Conservation (phyloP, 1,140 invertebrate species). For the Littorina saxatilis region DNA sequence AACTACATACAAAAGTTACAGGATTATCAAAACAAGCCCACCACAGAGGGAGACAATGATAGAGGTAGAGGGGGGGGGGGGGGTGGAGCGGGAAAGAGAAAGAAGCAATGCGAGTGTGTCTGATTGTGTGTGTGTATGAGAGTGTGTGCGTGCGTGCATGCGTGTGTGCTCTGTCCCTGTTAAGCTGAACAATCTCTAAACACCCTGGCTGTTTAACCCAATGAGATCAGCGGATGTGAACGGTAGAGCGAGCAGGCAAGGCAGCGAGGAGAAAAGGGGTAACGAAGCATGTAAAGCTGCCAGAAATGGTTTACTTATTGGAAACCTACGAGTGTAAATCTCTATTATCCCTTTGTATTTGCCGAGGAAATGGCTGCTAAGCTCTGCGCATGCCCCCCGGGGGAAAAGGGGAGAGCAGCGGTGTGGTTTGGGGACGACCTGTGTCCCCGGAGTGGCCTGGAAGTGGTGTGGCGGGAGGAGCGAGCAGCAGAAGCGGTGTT, state of each 20-base stretch:
- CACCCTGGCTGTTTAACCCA: no score
- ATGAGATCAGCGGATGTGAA: no score
- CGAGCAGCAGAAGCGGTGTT: neutral
- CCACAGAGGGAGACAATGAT: no score
- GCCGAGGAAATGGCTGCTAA: neutral
- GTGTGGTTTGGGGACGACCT: neutral
- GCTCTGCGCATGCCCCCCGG: neutral
- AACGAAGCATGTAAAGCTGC: neutral
- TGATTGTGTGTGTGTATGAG: no score
- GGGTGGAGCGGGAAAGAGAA: no score
- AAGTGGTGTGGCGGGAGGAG: neutral
- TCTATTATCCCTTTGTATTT: slow-evolving; percentile 19
- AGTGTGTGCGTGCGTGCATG: no score
- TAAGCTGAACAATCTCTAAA: no score
- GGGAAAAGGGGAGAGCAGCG: neutral
- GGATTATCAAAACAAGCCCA: no score
- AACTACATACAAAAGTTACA: no score
- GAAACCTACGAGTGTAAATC: neutral
- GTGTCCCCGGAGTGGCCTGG: neutral
- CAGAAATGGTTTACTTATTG: slow-evolving; percentile 18
- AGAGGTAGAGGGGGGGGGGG: no score
- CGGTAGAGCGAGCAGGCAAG: neutral
- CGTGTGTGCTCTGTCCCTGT: no score
- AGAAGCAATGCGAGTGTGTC: no score
- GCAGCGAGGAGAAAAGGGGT: neutral